Evolutionary conservation across 2,113 vertebrate genomes (phyloP).

Genomic region (Oxyura jamaicensis): DNA sequence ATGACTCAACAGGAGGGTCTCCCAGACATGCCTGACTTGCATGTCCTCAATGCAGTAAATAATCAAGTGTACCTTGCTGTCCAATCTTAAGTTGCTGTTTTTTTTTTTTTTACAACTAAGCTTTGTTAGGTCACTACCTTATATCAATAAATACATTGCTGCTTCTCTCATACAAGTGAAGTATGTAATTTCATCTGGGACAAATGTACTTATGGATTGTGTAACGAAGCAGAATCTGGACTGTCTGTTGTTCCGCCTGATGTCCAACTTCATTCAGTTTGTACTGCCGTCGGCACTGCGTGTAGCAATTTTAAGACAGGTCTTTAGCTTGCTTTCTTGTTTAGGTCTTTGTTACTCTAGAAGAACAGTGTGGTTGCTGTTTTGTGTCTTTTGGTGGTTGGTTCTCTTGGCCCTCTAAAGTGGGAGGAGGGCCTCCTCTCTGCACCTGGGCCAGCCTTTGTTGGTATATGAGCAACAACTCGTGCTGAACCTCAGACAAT

Average conservation of each 20-base stretch:
- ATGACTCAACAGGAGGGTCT: too few species aligned
- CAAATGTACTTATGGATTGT: neutral
- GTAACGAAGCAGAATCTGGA: neutral
- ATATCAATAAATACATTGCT: too few species aligned
- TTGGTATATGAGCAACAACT: neutral
- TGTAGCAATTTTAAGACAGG: neutral
- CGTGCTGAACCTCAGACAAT: neutral
- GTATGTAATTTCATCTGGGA: too few species aligned
- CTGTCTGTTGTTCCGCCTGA: neutral
- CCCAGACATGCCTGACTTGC: too few species aligned
- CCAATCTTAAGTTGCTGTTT: too few species aligned
- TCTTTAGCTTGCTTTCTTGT: neutral
- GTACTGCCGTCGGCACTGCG: neutral
- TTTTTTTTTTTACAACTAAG: too few species aligned
- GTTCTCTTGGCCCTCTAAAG: neutral
- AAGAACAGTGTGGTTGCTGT: neutral
- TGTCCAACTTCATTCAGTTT: neutral
- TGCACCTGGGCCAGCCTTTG: neutral
- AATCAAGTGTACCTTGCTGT: too few species aligned
- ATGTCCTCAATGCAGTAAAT: too few species aligned
- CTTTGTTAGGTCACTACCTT: too few species aligned
- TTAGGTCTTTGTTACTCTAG: neutral
- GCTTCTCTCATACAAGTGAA: too few species aligned
- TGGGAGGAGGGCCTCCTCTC: neutral
- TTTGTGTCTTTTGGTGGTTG: neutral